Base-by-base conservation (phyloP, 1,140 invertebrate species). In the Drosophila melanica region DNA sequence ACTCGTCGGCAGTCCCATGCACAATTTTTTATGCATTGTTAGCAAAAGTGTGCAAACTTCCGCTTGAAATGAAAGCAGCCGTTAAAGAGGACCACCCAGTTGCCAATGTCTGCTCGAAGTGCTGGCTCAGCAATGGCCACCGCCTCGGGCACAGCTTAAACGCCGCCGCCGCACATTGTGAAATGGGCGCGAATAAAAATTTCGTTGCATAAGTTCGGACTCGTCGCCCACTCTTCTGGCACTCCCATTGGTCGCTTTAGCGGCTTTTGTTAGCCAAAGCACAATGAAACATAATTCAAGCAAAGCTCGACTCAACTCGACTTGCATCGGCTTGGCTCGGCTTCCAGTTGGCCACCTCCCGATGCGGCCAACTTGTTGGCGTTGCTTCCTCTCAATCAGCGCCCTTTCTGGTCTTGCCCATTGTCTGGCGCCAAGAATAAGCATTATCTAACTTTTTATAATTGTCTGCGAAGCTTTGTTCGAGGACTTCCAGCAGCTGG, bases 31-130 rank as follows among this genome's bases (percentile, higher is more conserved):
- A 35, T 35, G 65, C 74, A 73, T 77, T 81, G 67, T 60, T 60
- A 51, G 67, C 58, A 81, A 72, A 73, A 77, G 58, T 81, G 79
- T 74, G 65, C 76, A 75, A 79, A 76, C 80, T 82, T 82, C 77
- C 80, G 77, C 71, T 64, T 58, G 66, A 79, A 55, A 62, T 60
- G 51, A 35, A 30, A 58, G 60, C 48, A 62, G 14, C 48, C n/a
- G 47, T n/a, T 20, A 30, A 8, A n/a, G 23, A 4, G 12, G 12
- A 12, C 9, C 30, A n/a, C 4, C 55, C 11, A 23, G 18, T 27
- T 27, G 23, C 23, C 27, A 7, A 27, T 27, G 3, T 27, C 27
- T 27, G 27, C 4, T 27, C n/a, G 1, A n/a, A 39, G 6, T 18
- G 11, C 37, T 41, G 1, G 6, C 27, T 33, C 20, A 11, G 30